Evolutionary conservation across 2,797 vertebrate species (phyloP).

Genomic region (Sebastes dallii): DNA sequence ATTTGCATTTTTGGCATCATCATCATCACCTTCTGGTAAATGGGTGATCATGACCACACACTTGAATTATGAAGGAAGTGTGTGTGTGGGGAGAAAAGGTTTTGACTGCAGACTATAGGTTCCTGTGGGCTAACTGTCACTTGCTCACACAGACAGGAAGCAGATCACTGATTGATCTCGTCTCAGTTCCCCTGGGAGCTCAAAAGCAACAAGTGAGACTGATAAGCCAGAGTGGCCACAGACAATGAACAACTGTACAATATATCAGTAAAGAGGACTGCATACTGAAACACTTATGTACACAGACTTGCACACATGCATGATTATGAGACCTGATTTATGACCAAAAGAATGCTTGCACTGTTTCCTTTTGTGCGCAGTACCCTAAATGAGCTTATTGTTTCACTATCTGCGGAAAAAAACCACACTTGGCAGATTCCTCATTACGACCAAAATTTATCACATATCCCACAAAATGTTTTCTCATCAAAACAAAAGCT

Average conservation of each 20-base stretch:
- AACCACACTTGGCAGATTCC: constrained; percentile 36
- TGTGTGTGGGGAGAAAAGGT: not conserved
- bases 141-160: constrained; percentile 60
- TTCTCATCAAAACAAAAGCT: constrained; percentile 43
- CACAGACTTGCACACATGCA: not conserved
- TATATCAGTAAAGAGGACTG: not conserved
- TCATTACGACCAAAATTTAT: constrained; percentile 25
- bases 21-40: constrained; percentile 20
- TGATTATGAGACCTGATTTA: constrained; percentile 43
- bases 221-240: constrained; percentile 43
- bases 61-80: not conserved
- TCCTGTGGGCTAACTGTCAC: constrained; percentile 35
- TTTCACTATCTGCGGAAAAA: constrained; percentile 39
- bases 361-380: constrained; percentile 23
- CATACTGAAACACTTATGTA: not conserved
- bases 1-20: constrained; percentile 9
- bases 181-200: constrained; percentile 50
- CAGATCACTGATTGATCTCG: constrained; percentile 35
- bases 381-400: constrained; percentile 54
- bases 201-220: constrained; percentile 63
- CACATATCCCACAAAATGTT: constrained; percentile 43
- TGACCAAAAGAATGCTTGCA: constrained; percentile 32
- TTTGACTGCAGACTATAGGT: not conserved
- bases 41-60: not conserved
- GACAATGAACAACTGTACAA: constrained; percentile 34